Conservation (phyloP, 2,797 vertebrate species). For the Gadopsis bispinosus region DNA sequence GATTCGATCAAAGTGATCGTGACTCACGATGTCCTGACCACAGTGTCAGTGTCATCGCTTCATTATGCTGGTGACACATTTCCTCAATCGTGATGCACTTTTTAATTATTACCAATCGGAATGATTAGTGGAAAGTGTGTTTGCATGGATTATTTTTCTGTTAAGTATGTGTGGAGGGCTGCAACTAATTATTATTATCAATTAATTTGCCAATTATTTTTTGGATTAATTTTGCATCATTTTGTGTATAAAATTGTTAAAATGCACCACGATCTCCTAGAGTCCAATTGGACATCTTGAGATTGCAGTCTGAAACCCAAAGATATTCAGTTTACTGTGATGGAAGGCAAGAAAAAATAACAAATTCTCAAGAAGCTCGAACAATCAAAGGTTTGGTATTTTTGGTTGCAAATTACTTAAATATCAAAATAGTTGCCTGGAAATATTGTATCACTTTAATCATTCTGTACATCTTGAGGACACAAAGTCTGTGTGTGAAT, state of each 20-base stretch:
- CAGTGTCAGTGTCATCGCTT: slow-evolving; percentile 35
- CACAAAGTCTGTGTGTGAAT: slow-evolving; percentile 2
- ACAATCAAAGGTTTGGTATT: neutral
- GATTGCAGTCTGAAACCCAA: neutral
- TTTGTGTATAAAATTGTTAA: neutral
- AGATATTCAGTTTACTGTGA: neutral
- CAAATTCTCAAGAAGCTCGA: neutral
- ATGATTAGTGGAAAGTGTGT: slow-evolving; percentile 9
- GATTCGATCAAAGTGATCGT: slow-evolving; percentile 62
- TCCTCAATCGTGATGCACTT: slow-evolving; percentile 30
- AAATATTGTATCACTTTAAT: neutral
- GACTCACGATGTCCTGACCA: slow-evolving; percentile 54
- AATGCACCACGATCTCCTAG: neutral
- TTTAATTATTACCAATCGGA: slow-evolving; percentile 13
- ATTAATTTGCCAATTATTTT: neutral
- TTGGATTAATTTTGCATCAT: neutral
- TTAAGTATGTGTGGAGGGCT: neutral
- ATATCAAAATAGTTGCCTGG: neutral
- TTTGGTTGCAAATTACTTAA: neutral
- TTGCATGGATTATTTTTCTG: neutral
- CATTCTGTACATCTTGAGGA: neutral
- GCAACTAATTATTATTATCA: neutral
- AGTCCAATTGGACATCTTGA: neutral
- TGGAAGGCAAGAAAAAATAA: neutral
- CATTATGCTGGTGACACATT: slow-evolving; percentile 43